Percentiles rank a stretch among this genome's conserved stretches.
phyloP scores from a whole-genome alignment of 2,797 vertebrate species.

The Champsocephalus gunnari region DNA sequence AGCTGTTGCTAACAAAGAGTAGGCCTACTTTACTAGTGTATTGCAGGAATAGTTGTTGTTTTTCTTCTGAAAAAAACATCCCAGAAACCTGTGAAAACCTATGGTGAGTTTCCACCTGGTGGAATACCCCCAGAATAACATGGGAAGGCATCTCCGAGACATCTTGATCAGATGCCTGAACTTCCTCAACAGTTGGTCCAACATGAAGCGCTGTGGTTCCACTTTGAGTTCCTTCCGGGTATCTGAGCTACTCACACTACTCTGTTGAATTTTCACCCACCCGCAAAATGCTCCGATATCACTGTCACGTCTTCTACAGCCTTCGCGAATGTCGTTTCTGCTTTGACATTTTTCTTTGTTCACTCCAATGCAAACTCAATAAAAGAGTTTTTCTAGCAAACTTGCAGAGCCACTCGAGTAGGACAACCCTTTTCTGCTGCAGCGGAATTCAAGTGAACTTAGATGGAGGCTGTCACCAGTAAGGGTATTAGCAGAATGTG shows the following conservation, averaged over 20 bases:
- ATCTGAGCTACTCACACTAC: not conserved
- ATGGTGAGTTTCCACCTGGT: not conserved
- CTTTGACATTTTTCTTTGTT: constrained; percentile 53
- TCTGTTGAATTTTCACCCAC: constrained; percentile 8
- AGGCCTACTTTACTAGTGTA: too few species aligned
- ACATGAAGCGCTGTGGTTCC: not conserved
- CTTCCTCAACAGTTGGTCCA: not conserved
- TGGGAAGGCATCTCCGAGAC: not conserved
- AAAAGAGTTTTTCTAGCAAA: constrained; percentile 49
- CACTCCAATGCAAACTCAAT: constrained; percentile 49
- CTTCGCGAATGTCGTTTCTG: constrained; percentile 23
- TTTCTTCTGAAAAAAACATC: too few species aligned
- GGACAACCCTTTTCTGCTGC: constrained; percentile 59
- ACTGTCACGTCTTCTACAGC: constrained; percentile 33
- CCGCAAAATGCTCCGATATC: constrained; percentile 29
- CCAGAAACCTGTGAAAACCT: too few species aligned
- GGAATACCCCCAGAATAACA: constrained; percentile 13
- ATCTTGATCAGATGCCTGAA: constrained; percentile 12
- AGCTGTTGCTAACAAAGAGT: too few species aligned
- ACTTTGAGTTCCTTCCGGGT: not conserved
- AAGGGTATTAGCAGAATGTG: constrained; percentile 75
- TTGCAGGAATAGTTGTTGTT: not conserved
- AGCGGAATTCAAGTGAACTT: constrained; percentile 59
- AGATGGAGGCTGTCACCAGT: constrained; percentile 68
- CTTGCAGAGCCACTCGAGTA: constrained; percentile 49